phyloP scores from a whole-genome alignment of 1,140 invertebrate genomes.

The Druon quercuslanigerum region DNA sequence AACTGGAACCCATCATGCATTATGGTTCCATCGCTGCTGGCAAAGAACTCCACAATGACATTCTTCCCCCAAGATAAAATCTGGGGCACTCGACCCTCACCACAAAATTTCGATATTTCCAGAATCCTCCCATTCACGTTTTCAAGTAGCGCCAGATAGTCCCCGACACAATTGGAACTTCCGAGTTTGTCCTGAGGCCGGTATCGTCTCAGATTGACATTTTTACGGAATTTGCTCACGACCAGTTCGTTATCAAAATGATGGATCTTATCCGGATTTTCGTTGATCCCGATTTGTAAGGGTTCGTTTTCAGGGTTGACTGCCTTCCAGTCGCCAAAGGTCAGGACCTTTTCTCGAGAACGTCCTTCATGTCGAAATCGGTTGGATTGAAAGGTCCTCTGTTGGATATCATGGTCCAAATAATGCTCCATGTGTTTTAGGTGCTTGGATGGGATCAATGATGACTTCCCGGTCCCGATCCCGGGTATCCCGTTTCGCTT shows the following conservation, averaged over 20 bases:
- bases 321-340: neutral
- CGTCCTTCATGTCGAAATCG: slow-evolving; percentile 46
- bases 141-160: slow-evolving; percentile 63
- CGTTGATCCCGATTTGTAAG: slow-evolving; percentile 28
- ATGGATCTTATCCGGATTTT: slow-evolving; percentile 15
- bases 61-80: slow-evolving; percentile 63
- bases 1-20: slow-evolving; percentile 67
- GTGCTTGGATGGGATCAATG: neutral
- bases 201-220: slow-evolving; percentile 36
- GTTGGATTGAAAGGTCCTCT: neutral
- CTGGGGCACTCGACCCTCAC: slow-evolving; percentile 61
- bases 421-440: neutral
- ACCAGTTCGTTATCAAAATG: slow-evolving; percentile 38
- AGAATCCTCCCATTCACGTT: slow-evolving; percentile 60
- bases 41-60: slow-evolving; percentile 63
- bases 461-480: too few species aligned
- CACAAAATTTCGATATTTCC: slow-evolving; percentile 65
- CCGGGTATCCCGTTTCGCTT: neutral
- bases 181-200: slow-evolving; percentile 47
- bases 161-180: slow-evolving; percentile 56
- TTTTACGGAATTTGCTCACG: slow-evolving; percentile 31
- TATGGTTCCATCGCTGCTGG: slow-evolving; percentile 63
- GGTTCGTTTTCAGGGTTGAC: slow-evolving; percentile 34
- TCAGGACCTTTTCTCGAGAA: slow-evolving; percentile 28
- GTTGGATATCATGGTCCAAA: neutral